Evolutionary conservation across 2,113 vertebrate genomes (phyloP).

Genomic region (Hiodon alosoides): DNA sequence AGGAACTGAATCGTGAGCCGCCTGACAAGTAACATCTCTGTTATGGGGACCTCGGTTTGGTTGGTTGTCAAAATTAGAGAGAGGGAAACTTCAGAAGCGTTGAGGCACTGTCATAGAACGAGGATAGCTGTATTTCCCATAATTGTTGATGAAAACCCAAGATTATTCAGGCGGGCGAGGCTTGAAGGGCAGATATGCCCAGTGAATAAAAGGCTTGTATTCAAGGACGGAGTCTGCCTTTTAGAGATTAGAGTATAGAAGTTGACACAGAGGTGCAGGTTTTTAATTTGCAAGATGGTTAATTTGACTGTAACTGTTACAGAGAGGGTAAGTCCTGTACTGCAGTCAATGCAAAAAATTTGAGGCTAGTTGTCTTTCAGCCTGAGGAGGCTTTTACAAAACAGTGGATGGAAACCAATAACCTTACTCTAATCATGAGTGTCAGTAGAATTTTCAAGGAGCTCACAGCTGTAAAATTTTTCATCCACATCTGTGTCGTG

Average conservation of each 20-base stretch:
- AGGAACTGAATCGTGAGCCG: no score
- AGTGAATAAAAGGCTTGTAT: not conserved
- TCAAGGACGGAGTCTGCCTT: not conserved
- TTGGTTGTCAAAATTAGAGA: not conserved
- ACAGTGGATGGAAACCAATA: no score
- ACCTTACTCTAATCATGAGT: not conserved
- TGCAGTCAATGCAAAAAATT: not conserved
- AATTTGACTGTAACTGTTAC: not conserved
- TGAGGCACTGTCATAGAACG: not conserved
- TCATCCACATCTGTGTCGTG: no score
- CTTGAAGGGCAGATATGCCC: not conserved
- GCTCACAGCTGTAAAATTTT: no score
- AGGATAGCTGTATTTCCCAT: not conserved
- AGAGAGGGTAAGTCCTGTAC: not conserved
- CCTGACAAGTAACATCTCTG: not conserved
- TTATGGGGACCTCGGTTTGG: not conserved
- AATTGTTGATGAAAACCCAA: constrained; percentile 7
- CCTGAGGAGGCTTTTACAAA: not conserved
- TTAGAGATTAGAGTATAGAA: not conserved
- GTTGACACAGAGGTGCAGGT: not conserved
- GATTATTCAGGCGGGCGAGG: not conserved
- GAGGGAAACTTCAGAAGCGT: not conserved
- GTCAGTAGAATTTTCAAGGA: not conserved
- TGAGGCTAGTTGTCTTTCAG: not conserved
- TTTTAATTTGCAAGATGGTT: not conserved